phyloP scores from a whole-genome alignment of 2,797 vertebrate genomes.

The Acipenser ruthenus region DNA sequence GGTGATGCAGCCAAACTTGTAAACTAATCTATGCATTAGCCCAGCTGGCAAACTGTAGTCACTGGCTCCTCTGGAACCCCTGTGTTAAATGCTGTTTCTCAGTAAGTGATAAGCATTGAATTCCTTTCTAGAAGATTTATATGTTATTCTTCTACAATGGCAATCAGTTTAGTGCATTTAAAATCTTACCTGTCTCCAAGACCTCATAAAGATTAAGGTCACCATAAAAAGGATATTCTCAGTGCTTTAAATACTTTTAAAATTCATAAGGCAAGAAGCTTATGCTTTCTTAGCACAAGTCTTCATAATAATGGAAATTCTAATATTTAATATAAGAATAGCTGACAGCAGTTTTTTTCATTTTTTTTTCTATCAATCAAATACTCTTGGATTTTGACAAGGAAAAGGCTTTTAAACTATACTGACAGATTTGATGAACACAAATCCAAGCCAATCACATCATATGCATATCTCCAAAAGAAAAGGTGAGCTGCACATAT shows the following conservation, averaged over 20 bases:
- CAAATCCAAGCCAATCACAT: conserved; percentile 62
- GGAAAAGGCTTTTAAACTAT: conserved; percentile 20
- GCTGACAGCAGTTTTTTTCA: conserved; percentile 59
- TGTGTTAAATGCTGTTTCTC: conserved; percentile 47
- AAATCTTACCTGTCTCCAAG: conserved; percentile 63
- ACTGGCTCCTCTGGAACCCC: conserved; percentile 52
- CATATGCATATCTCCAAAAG: conserved; percentile 31
- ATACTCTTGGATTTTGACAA: conserved; percentile 45
- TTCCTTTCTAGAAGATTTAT: background rate
- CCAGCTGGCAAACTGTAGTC: conserved; percentile 47
- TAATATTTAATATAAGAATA: conserved; percentile 67
- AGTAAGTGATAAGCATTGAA: conserved; percentile 49
- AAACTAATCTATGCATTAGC: conserved; percentile 71
- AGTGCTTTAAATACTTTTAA: conserved; percentile 58
- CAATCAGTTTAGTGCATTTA: conserved; percentile 55
- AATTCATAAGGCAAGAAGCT: conserved; percentile 72
- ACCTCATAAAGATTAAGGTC: conserved; percentile 73
- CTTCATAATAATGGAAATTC: conserved; percentile 63
- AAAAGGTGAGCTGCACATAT: conserved; percentile 25
- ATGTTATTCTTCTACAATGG: conserved; percentile 43
- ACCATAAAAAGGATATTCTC: conserved; percentile 40
- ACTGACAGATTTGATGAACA: conserved; percentile 41
- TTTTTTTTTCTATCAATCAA: conserved; percentile 35
- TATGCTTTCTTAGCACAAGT: conserved; percentile 58
- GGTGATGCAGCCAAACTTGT: conserved; percentile 63